Percentiles rank a stretch among this genome's conserved stretches.
These are phyloP conservation scores for Lacanobia oleracea DNA, from an alignment of 2,888 invertebrate genomes.

Conservation along the genomic window DNA sequence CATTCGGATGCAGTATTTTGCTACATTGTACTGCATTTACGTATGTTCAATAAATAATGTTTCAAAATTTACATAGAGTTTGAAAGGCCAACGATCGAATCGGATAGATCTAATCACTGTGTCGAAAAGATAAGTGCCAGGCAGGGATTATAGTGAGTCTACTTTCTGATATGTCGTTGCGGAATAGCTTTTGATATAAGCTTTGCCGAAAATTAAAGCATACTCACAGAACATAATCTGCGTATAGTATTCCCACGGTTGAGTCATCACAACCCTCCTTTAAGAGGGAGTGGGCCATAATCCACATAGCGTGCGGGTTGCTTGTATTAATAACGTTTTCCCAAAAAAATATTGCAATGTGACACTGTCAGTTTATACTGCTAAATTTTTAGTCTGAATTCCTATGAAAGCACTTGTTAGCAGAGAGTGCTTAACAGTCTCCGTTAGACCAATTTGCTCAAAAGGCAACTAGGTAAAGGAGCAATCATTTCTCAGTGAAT, in stretches of 20 bases:
- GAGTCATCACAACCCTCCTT: neutral
- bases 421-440: neutral
- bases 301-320: too few relatives aligned
- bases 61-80: neutral
- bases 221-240: too few relatives aligned
- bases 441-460: too few relatives aligned
- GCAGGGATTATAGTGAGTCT: neutral
- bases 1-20: constrained; percentile 51
- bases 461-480: too few relatives aligned
- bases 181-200: neutral
- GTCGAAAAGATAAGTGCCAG: neutral
- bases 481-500: too few relatives aligned
- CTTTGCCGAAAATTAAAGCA: too few relatives aligned
- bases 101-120: constrained; percentile 4
- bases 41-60: constrained; percentile 27
- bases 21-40: constrained; percentile 24
- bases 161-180: neutral
- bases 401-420: too few relatives aligned
- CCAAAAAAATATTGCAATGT: too few relatives aligned
- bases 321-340: too few relatives aligned
- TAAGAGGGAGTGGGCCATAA: too few relatives aligned
- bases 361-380: too few relatives aligned
- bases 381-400: neutral
- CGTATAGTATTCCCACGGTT: neutral
- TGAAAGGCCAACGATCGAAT: neutral